Percentiles rank a stretch among this genome's conserved stretches.
These are phyloP conservation scores for Platycheirus rosarum DNA, from an alignment of 2,888 invertebrate species.

Conservation along the genomic window DNA sequence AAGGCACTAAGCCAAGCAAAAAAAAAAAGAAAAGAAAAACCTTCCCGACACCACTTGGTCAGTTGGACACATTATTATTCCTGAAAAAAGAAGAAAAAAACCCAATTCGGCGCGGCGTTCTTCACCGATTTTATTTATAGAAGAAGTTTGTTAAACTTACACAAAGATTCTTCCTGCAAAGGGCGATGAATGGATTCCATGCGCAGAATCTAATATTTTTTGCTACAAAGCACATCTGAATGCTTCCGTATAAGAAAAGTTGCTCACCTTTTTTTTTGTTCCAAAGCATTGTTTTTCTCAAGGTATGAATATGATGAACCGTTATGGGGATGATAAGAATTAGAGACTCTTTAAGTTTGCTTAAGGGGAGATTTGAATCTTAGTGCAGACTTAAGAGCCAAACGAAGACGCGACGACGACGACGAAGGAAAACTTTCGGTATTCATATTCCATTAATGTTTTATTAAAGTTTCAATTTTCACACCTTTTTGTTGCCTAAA, in stretches of 20 bases:
- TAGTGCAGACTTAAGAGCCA: neutral
- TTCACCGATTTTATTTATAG: conserved; percentile 42
- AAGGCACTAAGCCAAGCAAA: conserved; percentile 56
- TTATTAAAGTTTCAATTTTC: conserved; percentile 21
- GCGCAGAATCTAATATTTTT: conserved; percentile 60
- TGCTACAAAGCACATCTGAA: conserved; percentile 9
- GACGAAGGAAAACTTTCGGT: neutral
- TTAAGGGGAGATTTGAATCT: conserved; percentile 24
- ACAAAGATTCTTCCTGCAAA: conserved; percentile 44
- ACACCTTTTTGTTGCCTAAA: conserved; percentile 14
- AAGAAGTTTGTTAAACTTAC: conserved; percentile 64
- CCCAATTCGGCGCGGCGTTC: neutral
- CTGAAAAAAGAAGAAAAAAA: neutral
- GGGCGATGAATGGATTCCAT: conserved; percentile 51
- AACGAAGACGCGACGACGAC: neutral
- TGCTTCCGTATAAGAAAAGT: conserved; percentile 48
- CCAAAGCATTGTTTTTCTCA: neutral
- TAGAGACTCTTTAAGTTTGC: conserved; percentile 7
- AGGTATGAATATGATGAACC: neutral
- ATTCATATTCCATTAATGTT: conserved; percentile 21
- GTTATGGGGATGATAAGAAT: conserved; percentile 17
- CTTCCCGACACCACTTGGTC: conserved; percentile 70
- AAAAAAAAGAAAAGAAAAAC: no score
- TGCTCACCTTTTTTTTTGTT: conserved; percentile 6
- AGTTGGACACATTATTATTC: conserved; percentile 54